Evolutionary conservation across 2,888 invertebrate species (phyloP), one percentile per base, ranked within the genome.

Genomic region (Xestobium rufovillosum): DNA sequence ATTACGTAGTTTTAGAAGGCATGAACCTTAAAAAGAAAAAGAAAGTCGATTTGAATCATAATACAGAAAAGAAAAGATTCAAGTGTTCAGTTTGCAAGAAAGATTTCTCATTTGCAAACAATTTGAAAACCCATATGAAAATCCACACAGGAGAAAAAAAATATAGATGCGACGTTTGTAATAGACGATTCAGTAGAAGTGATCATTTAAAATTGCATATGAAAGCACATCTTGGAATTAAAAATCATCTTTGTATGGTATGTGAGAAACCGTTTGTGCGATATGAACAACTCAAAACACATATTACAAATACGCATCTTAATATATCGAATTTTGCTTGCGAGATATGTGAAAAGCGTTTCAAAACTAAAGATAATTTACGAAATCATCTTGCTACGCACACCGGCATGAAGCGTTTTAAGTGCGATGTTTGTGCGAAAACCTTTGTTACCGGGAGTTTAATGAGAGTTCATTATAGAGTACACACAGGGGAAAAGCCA

Each of bases 201-300:
- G 23, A 19, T 19, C 23, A 19, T n/a, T n/a, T 19, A 6, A 19
- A 19, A 19, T 19, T 19, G 23, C 23, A 19, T 19, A n/a, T 19
- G 6, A 6, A 19, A 19, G n/a, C 23, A 6, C 23, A 19, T 19
- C 23, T 19, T 6, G 23, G 23, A 6, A 19, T 19, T n/a, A 6
- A n/a, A 6, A 19, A 19, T n/a, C 23, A 19, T 19, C 6, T 19
- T n/a, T 19, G 23, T n/a, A 19, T 19, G 23, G n/a, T 19, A 6
- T 19, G 23, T n/a, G n/a, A 19, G 6, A 19, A 19, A n/a, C 23
- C 23, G n/a, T 19, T 19, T 19, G 6, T 8, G n/a, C 23, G 23
- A 8, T 6, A 6, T 19, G 23, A 19, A 19, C 23, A 19, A n/a
- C n/a, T 19, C 6, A 19, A 19, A 19, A n/a, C n/a, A 8, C 23